These are phyloP conservation scores for Fragum whitleyi DNA, from an alignment of 2,888 invertebrate species.

Conservation along the genomic window DNA sequence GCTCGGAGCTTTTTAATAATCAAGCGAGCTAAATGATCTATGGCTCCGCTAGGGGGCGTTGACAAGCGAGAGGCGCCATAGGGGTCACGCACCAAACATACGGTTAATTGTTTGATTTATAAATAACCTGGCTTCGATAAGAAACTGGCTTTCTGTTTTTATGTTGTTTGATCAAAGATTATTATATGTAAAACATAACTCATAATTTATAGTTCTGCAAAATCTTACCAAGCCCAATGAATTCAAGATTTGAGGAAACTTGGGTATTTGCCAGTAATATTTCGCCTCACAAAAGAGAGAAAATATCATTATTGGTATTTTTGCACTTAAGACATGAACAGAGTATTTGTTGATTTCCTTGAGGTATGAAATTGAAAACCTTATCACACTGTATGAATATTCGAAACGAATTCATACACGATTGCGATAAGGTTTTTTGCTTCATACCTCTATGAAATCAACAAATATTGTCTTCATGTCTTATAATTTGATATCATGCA, in stretches of 20 bases:
- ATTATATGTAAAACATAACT: constrained; percentile 11
- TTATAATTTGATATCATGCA: no score
- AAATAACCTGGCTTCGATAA: constrained; percentile 28
- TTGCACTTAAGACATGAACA: no score
- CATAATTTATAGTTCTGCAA: constrained; percentile 14
- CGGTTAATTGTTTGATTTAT: constrained; percentile 46
- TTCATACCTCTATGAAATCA: no score
- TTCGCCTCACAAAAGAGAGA: background rate
- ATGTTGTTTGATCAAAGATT: constrained; percentile 25
- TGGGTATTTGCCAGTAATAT: background rate
- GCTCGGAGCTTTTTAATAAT: constrained; percentile 51
- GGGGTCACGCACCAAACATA: constrained; percentile 33
- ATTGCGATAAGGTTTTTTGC: no score
- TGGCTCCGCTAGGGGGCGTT: constrained; percentile 54
- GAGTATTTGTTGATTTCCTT: no score
- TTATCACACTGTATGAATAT: no score
- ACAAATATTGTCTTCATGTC: no score
- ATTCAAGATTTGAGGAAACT: background rate
- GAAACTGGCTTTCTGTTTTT: constrained; percentile 16
- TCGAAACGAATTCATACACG: no score
- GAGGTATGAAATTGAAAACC: no score
- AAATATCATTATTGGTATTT: background rate
- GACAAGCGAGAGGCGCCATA: constrained; percentile 45
- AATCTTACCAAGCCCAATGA: background rate
- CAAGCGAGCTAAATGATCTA: constrained; percentile 56